Evolutionary conservation across 37 sponge, comb jelly and placozoan genomes (phyloP).

Genomic region (Theonella swinhoei): DNA sequence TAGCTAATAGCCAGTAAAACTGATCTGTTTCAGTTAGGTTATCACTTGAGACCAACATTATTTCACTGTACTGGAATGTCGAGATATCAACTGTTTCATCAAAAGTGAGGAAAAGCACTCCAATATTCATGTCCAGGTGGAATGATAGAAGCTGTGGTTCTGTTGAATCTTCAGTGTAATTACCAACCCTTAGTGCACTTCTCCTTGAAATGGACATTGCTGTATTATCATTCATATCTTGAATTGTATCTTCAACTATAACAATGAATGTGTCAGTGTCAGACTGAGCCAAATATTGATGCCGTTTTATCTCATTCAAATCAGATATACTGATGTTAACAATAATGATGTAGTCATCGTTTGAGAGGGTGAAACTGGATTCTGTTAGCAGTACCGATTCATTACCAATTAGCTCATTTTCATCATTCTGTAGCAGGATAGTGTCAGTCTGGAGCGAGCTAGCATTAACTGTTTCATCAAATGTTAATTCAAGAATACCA

Average conservation of each 20-base stretch:
- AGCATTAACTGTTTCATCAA: constrained; percentile 77
- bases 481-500: constrained; percentile 68
- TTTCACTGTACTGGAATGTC: constrained; percentile 37
- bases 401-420: neutral
- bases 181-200: constrained; percentile 13
- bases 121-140: constrained; percentile 78
- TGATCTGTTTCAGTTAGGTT: constrained; percentile 18
- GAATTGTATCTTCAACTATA: constrained; percentile 30
- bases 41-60: constrained; percentile 47
- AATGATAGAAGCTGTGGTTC: constrained; percentile 61
- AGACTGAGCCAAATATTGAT: constrained; percentile 56
- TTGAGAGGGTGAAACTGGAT: constrained; percentile 37
- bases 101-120: constrained; percentile 66
- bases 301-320: constrained; percentile 84
- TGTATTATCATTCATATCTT: constrained; percentile 80
- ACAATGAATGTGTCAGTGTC: constrained; percentile 59
- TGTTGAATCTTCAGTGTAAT: constrained; percentile 54
- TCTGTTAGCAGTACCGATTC: constrained; percentile 45
- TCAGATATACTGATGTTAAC: constrained; percentile 57
- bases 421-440: constrained; percentile 39
- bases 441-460: constrained; percentile 45
- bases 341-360: constrained; percentile 62
- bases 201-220: constrained; percentile 20
- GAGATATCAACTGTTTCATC: constrained; percentile 83
- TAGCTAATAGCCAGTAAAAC: constrained; percentile 37